Evolutionary conservation across 2,797 vertebrate genomes (phyloP), one percentile per base, ranked within the genome.

Genomic region (Lacerta viridis): DNA sequence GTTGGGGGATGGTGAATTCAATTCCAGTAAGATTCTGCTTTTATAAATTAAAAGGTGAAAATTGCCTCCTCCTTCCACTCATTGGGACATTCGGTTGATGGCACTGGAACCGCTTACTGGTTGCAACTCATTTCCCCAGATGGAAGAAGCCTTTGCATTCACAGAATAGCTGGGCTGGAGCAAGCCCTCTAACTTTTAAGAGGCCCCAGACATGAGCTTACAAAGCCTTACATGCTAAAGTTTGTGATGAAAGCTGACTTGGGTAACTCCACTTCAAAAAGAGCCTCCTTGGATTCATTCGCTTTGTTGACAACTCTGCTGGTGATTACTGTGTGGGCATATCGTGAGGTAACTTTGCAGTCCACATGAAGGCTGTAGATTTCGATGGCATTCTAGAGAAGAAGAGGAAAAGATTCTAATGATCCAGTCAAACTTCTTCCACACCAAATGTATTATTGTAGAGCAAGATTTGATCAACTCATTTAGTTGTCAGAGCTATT

Each of bases 171-270:
- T 18, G 18, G 18, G 59, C 59, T 61, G 59, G 20, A 61, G 17
- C 5, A 18, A 61, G 0, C 1, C 2, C 1, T 7, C 5, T 39
- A 18, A 5, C 23, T 43, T 43, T 68, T 68, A 69, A 84, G 18
- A 39, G n/a, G n/a, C 23, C 33, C 4, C 7, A 80, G 39, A 84
- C 64, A 61, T 20, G 10, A 18, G 59, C 59, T 61, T 61, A 61
- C 59, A 61, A 61, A 61, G 59, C 59, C 98, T 81, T 95, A 99
- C 99, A 99, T 98, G 95, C 95, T 98, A 94, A 99, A 99, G 95
- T 98, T 98, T 94, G 97, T 98, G 97, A 99, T 98, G 95, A 99
- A 99, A 72, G 99, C 98, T 3, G 97, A 98, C 95, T 98, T 99
- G 88, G 98, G 98, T 79, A 99, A 96, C 88, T 98, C 98, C 90